A percentile compares a stretch with the other conserved stretches of the same genome.
Conservation (phyloP, 2,888 invertebrate species). For the Agriotes lineatus region DNA sequence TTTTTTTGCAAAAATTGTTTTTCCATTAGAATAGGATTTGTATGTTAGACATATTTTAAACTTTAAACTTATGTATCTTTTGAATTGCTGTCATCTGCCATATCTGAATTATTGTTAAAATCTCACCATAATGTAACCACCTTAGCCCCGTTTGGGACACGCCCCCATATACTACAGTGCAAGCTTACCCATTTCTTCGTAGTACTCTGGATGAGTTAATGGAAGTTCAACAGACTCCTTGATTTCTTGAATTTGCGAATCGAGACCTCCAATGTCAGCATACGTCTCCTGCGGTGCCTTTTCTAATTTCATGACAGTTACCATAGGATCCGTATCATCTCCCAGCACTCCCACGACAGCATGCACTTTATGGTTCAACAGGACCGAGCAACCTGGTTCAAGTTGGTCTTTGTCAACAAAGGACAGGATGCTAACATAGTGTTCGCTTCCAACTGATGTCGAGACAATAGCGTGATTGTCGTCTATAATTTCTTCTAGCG, state of each 20-base stretch:
- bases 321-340: slow-evolving; percentile 99
- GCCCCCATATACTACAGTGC: not conserved
- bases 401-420: slow-evolving; percentile 99
- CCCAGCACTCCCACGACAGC: slow-evolving; percentile 96
- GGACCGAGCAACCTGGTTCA: slow-evolving; percentile 98
- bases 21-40: no score
- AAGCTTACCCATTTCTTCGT: slow-evolving; percentile 95
- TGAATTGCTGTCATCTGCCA: no score
- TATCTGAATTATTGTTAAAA: no score
- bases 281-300: slow-evolving; percentile 99
- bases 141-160: not conserved
- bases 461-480: slow-evolving; percentile 99
- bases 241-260: slow-evolving; percentile 97
- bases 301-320: slow-evolving; percentile 99
- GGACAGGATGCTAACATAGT: slow-evolving; percentile 98
- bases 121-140: no score
- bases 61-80: no score
- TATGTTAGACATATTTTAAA: no score
- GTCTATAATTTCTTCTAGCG: slow-evolving; percentile 98
- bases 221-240: slow-evolving; percentile 99
- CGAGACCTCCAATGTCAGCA: slow-evolving; percentile 97
- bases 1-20: no score
- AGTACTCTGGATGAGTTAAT: slow-evolving; percentile 98
- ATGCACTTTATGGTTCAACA: slow-evolving; percentile 99
- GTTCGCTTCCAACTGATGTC: slow-evolving; percentile 98